Percentiles rank a stretch among this genome's conserved stretches.
Conservation (phyloP, 2,113 vertebrate species). For the Blennius ocellaris region DNA sequence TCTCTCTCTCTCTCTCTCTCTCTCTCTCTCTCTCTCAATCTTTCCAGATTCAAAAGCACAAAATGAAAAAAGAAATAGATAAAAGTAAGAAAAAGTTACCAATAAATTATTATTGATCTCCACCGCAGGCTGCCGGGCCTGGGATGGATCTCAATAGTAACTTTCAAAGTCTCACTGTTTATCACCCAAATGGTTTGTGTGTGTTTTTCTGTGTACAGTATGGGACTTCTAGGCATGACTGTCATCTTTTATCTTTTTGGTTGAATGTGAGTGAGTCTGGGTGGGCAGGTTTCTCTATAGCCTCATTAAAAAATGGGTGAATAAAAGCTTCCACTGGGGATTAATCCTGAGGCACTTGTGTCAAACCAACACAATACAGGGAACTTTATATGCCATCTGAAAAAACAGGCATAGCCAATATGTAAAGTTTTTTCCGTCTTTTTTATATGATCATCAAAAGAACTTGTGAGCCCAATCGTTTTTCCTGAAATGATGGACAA, state of each 20-base stretch:
- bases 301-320: neutral
- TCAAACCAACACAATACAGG: neutral
- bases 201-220: constrained; percentile 42
- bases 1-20: too few species aligned
- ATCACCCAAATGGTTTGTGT: constrained; percentile 68
- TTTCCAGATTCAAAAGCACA: constrained; percentile 16
- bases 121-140: constrained; percentile 52
- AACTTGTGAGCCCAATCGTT: too few species aligned
- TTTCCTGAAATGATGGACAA: too few species aligned
- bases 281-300: neutral
- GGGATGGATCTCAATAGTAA: constrained; percentile 70
- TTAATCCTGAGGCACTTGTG: constrained; percentile 5
- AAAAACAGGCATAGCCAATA: too few species aligned
- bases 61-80: constrained; percentile 21
- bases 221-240: constrained; percentile 3
- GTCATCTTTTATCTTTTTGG: constrained; percentile 19
- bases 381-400: too few species aligned
- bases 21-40: too few species aligned
- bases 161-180: constrained; percentile 68
- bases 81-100: constrained; percentile 69
- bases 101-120: constrained; percentile 81
- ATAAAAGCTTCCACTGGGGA: neutral
- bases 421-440: too few species aligned
- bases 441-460: too few species aligned
- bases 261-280: neutral